Evolutionary conservation across 1,140 invertebrate species (phyloP).

Genomic region (Brachionus angularis): DNA sequence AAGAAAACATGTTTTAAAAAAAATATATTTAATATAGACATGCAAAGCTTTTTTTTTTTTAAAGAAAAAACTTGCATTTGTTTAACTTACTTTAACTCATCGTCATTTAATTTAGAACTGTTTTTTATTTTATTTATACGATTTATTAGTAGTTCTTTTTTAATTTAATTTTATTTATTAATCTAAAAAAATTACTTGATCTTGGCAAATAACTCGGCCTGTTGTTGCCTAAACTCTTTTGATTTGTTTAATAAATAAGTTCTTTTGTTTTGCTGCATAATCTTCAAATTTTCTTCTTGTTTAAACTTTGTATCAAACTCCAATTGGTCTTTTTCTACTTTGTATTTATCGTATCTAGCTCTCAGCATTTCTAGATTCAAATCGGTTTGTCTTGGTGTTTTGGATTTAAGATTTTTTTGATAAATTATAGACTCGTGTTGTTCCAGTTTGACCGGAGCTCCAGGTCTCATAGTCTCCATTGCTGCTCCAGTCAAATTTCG

Average conservation of each 20-base stretch:
- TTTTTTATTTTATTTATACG: background rate
- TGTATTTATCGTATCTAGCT: conserved; percentile 53
- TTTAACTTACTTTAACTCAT: background rate
- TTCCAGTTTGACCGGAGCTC: conserved; percentile 55
- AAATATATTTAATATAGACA: background rate
- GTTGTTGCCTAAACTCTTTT: conserved; percentile 49
- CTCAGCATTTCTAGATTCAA: conserved; percentile 53
- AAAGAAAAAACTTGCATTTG: background rate
- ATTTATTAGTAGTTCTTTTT: no score
- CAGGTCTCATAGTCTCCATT: conserved; percentile 58
- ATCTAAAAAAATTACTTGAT: conserved; percentile 52
- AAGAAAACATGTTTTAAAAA: background rate
- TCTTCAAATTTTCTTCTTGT: conserved; percentile 51
- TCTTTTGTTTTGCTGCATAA: conserved; percentile 51
- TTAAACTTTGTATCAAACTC: conserved; percentile 54
- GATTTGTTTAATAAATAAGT: conserved; percentile 50
- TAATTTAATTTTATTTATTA: background rate
- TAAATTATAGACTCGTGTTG: conserved; percentile 53
- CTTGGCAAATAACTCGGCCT: conserved; percentile 57
- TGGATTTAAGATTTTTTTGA: conserved; percentile 56
- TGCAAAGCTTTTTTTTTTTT: background rate
- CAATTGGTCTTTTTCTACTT: conserved; percentile 53
- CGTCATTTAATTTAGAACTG: background rate
- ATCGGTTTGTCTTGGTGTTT: conserved; percentile 56
- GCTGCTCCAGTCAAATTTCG: conserved; percentile 56